These are phyloP conservation scores for Acleris literana DNA, from an alignment of 2,888 invertebrate genomes.

Conservation along the genomic window DNA sequence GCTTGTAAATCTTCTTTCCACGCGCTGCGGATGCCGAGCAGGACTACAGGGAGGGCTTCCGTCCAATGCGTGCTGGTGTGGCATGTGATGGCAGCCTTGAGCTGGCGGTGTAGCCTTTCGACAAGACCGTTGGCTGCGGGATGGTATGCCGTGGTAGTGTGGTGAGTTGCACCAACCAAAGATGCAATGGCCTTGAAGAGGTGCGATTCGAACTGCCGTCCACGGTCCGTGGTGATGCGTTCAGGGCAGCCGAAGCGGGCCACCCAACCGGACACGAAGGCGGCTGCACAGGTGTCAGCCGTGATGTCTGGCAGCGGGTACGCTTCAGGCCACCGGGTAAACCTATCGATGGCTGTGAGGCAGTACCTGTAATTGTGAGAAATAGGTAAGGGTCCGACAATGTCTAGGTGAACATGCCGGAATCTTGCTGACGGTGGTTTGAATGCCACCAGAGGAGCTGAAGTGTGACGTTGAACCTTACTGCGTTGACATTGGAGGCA, in stretches of 20 bases:
- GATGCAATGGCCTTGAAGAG: neutral
- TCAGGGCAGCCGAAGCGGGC: slow-evolving; percentile 1
- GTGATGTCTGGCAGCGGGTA: slow-evolving; percentile 1
- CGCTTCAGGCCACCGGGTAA: slow-evolving; percentile 1
- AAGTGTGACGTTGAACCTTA: slow-evolving; percentile 48
- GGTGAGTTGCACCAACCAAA: neutral
- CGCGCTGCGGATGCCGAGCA: slow-evolving; percentile 45
- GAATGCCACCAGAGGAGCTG: slow-evolving; percentile 41
- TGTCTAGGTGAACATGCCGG: slow-evolving; percentile 50
- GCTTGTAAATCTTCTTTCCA: slow-evolving; percentile 42
- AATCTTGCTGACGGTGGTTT: slow-evolving; percentile 44
- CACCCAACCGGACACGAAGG: neutral
- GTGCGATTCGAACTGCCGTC: slow-evolving; percentile 1
- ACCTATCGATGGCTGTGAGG: slow-evolving; percentile 48
- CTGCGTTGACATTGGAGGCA: slow-evolving; percentile 50
- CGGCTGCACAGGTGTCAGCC: neutral
- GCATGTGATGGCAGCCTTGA: neutral
- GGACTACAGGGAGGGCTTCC: slow-evolving; percentile 42
- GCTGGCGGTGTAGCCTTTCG: slow-evolving; percentile 44
- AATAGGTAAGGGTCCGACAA: slow-evolving; percentile 44
- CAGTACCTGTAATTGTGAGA: slow-evolving; percentile 33
- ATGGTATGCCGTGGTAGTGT: slow-evolving; percentile 12
- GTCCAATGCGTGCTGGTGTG: slow-evolving; percentile 38
- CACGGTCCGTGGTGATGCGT: neutral
- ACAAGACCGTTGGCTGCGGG: slow-evolving; percentile 56